phyloP scores from a whole-genome alignment of 2,888 invertebrate species.

The Coronaproctus castanopsis region DNA sequence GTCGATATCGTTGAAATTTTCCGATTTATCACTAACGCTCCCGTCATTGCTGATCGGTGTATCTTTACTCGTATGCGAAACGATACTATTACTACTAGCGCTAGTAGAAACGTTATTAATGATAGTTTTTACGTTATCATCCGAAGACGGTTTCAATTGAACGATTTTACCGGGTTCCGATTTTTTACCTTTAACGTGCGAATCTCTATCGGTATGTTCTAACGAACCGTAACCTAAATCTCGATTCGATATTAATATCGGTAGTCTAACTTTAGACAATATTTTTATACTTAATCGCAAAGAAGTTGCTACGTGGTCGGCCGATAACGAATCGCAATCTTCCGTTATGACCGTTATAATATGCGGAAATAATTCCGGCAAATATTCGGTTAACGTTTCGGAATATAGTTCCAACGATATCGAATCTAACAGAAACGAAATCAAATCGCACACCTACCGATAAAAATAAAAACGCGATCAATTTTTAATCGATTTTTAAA shows the following conservation, averaged over 20 bases:
- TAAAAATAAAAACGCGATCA: conserved; percentile 23
- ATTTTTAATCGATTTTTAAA: too few relatives aligned
- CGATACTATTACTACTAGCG: conserved; percentile 10
- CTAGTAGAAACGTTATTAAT: conserved; percentile 6
- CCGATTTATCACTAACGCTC: conserved; percentile 11
- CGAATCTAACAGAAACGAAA: conserved; percentile 52
- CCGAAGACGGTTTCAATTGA: conserved; percentile 7
- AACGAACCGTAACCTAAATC: conserved; percentile 12
- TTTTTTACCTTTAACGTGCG: conserved; percentile 7
- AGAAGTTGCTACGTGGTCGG: conserved; percentile 41
- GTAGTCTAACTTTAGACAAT: conserved; percentile 49
- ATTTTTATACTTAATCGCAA: conserved; percentile 50
- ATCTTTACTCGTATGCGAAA: conserved; percentile 4
- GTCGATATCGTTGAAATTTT: conserved; percentile 9
- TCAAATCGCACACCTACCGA: conserved; percentile 41
- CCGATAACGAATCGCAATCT: conserved; percentile 33
- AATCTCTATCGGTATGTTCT: conserved; percentile 3
- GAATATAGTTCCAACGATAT: conserved; percentile 54
- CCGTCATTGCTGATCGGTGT: not conserved
- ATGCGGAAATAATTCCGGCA: conserved; percentile 51
- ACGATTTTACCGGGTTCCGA: conserved; percentile 15
- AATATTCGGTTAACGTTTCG: conserved; percentile 53
- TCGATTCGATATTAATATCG: conserved; percentile 16
- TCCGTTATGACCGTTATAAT: conserved; percentile 39
- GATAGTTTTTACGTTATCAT: conserved; percentile 9